These are phyloP conservation scores for Hirudinaria manillensis DNA, from an alignment of 2,888 invertebrate genomes.

Conservation along the genomic window DNA sequence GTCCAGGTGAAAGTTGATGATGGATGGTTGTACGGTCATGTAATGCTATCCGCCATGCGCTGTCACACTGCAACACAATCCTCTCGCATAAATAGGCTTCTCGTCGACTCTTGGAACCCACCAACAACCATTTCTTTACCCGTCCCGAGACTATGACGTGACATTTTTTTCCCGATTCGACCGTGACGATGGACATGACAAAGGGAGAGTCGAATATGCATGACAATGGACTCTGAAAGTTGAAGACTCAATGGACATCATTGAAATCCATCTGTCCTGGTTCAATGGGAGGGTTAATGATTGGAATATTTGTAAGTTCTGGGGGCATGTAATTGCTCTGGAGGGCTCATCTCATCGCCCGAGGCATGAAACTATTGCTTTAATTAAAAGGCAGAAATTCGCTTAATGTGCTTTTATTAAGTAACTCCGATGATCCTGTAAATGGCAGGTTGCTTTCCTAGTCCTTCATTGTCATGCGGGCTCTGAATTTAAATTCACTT, in stretches of 20 bases:
- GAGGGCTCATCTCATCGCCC: background rate
- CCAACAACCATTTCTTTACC: too few relatives aligned
- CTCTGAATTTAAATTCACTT: too few relatives aligned
- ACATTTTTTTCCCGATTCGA: too few relatives aligned
- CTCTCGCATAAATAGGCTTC: background rate
- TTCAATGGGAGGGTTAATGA: background rate
- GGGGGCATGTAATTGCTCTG: conserved; percentile 8
- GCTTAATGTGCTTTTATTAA: conserved; percentile 6
- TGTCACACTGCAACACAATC: conserved; percentile 1
- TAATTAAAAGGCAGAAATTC: background rate
- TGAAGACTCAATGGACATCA: background rate
- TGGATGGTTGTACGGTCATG: conserved; percentile 14
- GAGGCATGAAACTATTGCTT: conserved; percentile 5
- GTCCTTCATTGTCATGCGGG: too few relatives aligned
- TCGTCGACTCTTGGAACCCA: too few relatives aligned
- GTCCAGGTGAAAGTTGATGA: conserved; percentile 16
- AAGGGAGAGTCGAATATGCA: conserved; percentile 1
- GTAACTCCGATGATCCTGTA: background rate
- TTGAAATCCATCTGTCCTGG: background rate
- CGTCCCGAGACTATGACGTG: too few relatives aligned
- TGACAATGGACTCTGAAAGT: background rate
- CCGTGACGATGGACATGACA: too few relatives aligned
- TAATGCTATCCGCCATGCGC: background rate
- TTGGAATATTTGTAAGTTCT: background rate
- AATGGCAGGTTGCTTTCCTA: too few relatives aligned